Conservation (phyloP, 2,797 vertebrate species). For the Yasuhikotakia modesta region DNA sequence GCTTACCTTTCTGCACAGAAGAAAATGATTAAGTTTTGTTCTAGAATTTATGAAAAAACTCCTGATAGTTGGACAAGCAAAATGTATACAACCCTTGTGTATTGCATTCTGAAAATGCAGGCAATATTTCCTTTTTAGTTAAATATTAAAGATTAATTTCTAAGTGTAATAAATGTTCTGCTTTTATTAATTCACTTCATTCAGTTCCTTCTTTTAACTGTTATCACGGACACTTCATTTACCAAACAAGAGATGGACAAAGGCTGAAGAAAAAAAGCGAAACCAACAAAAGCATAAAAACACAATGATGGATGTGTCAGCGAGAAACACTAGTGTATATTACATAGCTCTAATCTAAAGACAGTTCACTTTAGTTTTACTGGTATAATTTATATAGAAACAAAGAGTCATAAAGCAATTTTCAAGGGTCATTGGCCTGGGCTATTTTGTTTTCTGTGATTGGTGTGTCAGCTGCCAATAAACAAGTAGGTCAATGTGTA, state of each 20-base stretch:
- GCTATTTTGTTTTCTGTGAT: background rate
- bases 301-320: background rate
- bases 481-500: slow-evolving; percentile 6
- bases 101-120: background rate
- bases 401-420: background rate
- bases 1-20: slow-evolving; percentile 9
- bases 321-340: background rate
- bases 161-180: background rate
- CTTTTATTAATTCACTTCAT: slow-evolving; percentile 9
- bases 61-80: background rate
- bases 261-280: background rate
- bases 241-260: background rate
- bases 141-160: slow-evolving; percentile 5
- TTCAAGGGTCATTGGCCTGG: background rate
- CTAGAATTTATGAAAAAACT: background rate
- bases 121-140: background rate
- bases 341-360: background rate
- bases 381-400: background rate
- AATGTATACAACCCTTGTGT: background rate
- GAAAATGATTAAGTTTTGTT: background rate
- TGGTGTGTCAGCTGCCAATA: background rate
- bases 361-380: background rate
- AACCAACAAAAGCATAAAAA: slow-evolving; percentile 4
- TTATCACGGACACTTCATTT: slow-evolving; percentile 1
- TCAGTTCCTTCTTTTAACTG: background rate